phyloP scores from a whole-genome alignment of 2,888 invertebrate genomes.

The Xanthorhoe spadicearia region DNA sequence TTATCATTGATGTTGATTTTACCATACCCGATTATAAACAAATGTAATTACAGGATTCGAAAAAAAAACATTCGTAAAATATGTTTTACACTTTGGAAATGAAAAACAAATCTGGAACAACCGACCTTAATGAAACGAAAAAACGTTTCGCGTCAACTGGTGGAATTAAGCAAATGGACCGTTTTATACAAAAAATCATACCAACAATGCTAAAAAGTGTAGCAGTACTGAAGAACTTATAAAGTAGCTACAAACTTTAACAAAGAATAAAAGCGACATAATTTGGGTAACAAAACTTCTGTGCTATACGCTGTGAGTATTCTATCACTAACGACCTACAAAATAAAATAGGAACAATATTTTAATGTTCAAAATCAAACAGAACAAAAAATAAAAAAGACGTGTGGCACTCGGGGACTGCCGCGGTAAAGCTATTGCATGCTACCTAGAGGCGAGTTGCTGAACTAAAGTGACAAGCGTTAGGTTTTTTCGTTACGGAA shows the following conservation, averaged over 20 bases:
- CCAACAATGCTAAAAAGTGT: conserved; percentile 23
- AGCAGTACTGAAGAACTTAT: conserved; percentile 13
- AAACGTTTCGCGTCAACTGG: conserved; percentile 52
- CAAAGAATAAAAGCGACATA: too few species aligned
- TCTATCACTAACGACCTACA: too few species aligned
- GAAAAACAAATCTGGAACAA: conserved; percentile 44
- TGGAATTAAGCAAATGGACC: conserved; percentile 61
- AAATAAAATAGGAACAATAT: too few species aligned
- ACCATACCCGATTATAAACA: background rate
- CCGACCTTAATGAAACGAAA: conserved; percentile 46
- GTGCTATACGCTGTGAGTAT: too few species aligned
- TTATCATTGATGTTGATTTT: background rate
- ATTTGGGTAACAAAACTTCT: too few species aligned
- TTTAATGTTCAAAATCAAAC: too few species aligned
- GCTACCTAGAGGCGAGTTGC: too few species aligned
- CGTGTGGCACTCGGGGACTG: too few species aligned
- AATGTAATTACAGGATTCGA: conserved; percentile 1
- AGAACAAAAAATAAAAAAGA: too few species aligned
- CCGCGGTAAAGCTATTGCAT: too few species aligned
- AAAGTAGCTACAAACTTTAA: background rate
- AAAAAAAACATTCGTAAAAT: conserved; percentile 1
- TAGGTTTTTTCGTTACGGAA: too few species aligned
- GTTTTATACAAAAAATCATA: conserved; percentile 47
- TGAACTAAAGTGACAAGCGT: too few species aligned
- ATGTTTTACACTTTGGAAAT: conserved; percentile 32